These are phyloP conservation scores for Centrocercus urophasianus DNA, from an alignment of 2,113 vertebrate species.

Conservation along the genomic window DNA sequence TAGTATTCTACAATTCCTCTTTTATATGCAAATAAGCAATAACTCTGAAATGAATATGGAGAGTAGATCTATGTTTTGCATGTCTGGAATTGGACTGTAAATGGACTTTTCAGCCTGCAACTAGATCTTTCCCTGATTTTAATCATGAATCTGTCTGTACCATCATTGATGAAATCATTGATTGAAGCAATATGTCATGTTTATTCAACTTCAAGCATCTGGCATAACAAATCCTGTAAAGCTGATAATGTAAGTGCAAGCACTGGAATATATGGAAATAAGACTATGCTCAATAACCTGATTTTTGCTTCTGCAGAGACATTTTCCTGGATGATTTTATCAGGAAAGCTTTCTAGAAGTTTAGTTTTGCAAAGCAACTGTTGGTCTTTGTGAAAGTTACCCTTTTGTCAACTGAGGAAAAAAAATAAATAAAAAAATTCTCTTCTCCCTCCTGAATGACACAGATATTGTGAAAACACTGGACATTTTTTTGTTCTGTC, in stretches of 20 bases:
- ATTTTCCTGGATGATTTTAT: not conserved
- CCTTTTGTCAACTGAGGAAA: fast-evolving
- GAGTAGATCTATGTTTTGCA: not conserved
- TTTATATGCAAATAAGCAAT: not conserved
- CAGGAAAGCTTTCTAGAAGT: not conserved
- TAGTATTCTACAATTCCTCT: not conserved
- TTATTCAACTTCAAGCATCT: not conserved
- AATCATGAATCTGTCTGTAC: not conserved
- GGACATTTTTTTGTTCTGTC: not conserved
- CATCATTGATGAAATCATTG: not conserved
- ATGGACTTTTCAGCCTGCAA: not conserved
- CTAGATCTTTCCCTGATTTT: not conserved
- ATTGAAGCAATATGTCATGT: not conserved
- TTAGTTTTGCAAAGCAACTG: not conserved
- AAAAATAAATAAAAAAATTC: not conserved
- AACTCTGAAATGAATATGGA: not conserved
- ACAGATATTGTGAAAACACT: fast-evolving
- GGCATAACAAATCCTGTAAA: not conserved
- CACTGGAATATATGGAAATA: not conserved
- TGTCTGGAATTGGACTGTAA: not conserved
- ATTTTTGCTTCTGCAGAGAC: not conserved
- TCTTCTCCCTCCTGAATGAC: not conserved
- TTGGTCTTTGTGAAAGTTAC: not conserved
- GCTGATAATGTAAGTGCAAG: not conserved
- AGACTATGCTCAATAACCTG: fast-evolving